Percentiles rank a stretch among this genome's conserved stretches.
Evolutionary conservation across 1,140 invertebrate species (phyloP).

Genomic region (Tetragnatha versicolor): DNA sequence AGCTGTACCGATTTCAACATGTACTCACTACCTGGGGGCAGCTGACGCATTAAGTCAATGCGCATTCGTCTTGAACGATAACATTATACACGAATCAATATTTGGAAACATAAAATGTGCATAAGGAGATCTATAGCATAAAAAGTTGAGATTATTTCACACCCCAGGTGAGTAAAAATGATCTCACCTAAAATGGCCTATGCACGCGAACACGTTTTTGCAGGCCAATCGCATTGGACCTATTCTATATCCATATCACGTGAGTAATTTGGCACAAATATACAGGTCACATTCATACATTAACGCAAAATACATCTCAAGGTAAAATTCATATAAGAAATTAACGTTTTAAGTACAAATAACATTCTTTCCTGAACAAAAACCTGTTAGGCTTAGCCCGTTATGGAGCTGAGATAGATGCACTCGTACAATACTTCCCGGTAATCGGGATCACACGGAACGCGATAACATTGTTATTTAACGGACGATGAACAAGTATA

Average conservation of each 20-base stretch:
- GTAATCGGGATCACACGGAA: constrained; percentile 50
- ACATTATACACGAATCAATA: not conserved
- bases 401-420: constrained; percentile 49
- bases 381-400: constrained; percentile 50
- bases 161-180: not conserved
- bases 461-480: too few species aligned
- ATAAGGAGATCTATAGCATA: too few species aligned
- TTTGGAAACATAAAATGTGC: not conserved
- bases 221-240: constrained; percentile 38
- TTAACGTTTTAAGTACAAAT: not conserved
- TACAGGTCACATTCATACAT: not conserved
- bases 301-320: not conserved
- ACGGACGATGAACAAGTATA: too few species aligned
- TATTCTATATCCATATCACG: constrained; percentile 30
- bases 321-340: not conserved
- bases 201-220: constrained; percentile 52
- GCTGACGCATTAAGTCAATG: constrained; percentile 33
- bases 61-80: constrained; percentile 23
- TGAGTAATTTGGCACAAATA: not conserved
- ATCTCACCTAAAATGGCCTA: constrained; percentile 36
- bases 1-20: constrained; percentile 32
- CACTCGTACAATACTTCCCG: constrained; percentile 51
- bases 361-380: constrained; percentile 16
- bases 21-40: constrained; percentile 41
- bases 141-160: not conserved